Evolutionary conservation across 2,888 invertebrate genomes (phyloP).

Genomic region (Pterostichus madidus): DNA sequence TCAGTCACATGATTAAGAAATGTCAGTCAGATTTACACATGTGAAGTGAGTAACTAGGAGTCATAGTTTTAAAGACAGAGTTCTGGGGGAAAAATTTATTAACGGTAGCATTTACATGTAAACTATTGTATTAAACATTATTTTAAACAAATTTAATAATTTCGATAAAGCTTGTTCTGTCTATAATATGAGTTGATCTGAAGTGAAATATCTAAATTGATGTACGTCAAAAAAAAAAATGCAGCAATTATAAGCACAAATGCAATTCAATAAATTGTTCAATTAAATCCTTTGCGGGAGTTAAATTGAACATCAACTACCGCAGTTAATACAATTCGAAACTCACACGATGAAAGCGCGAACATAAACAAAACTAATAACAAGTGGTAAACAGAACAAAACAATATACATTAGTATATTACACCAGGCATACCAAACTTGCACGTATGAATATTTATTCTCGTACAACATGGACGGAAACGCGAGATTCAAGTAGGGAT

Average conservation of each 20-base stretch:
- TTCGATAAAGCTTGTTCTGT: no score
- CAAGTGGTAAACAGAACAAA: conserved; percentile 32
- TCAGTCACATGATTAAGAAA: no score
- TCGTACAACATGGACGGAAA: background rate
- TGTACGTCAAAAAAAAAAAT: background rate
- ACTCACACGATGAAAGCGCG: conserved; percentile 3
- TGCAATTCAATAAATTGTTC: conserved; percentile 4
- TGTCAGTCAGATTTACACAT: no score
- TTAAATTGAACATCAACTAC: background rate
- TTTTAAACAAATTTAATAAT: no score
- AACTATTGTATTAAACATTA: no score
- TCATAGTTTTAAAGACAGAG: no score
- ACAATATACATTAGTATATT: conserved; percentile 38
- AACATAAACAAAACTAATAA: conserved; percentile 37
- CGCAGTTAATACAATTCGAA: conserved; percentile 5
- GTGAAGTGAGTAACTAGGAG: no score
- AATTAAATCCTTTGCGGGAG: background rate
- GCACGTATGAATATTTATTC: conserved; percentile 38
- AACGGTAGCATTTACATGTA: no score
- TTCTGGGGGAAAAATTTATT: no score
- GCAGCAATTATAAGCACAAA: background rate
- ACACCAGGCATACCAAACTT: background rate
- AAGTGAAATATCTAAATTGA: no score
- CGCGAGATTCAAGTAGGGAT: conserved; percentile 5
- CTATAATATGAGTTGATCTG: no score